These are phyloP conservation scores for Tenthredo scrophulariae DNA, from an alignment of 2,888 invertebrate species.

Conservation along the genomic window DNA sequence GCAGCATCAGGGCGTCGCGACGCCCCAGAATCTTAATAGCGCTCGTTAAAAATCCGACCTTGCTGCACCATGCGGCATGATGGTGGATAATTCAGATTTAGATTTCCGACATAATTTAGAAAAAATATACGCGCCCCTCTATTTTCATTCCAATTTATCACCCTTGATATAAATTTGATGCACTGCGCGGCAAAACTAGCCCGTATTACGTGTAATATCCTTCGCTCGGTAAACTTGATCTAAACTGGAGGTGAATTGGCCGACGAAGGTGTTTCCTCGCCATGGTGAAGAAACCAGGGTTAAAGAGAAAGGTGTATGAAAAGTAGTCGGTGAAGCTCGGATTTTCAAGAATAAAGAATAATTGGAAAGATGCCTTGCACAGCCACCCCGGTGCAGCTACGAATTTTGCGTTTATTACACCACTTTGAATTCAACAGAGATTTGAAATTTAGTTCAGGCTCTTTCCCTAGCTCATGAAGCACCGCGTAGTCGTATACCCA, in stretches of 20 bases:
- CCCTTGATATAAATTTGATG: not conserved
- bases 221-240: slow-evolving; percentile 8
- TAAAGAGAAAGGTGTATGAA: not conserved
- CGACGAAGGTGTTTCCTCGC: not conserved
- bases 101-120: slow-evolving; percentile 16
- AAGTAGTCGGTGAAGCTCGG: not conserved
- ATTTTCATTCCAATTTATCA: not conserved
- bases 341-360: slow-evolving; percentile 17
- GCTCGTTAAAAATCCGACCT: slow-evolving; percentile 33
- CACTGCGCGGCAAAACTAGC: not conserved
- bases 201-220: not conserved
- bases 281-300: not conserved
- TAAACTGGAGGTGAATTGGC: not conserved
- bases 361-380: not conserved
- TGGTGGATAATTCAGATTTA: slow-evolving; percentile 19
- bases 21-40: slow-evolving; percentile 31
- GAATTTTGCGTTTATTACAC: not conserved
- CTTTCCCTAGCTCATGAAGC: not conserved
- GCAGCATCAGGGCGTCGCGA: slow-evolving; percentile 24
- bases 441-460: not conserved
- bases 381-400: not conserved
- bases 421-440: not conserved
- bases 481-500: not conserved
- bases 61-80: slow-evolving; percentile 9
- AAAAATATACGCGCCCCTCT: slow-evolving; percentile 17